Base-by-base conservation (phyloP, 2,113 vertebrate genomes). In the Scomber japonicus region DNA sequence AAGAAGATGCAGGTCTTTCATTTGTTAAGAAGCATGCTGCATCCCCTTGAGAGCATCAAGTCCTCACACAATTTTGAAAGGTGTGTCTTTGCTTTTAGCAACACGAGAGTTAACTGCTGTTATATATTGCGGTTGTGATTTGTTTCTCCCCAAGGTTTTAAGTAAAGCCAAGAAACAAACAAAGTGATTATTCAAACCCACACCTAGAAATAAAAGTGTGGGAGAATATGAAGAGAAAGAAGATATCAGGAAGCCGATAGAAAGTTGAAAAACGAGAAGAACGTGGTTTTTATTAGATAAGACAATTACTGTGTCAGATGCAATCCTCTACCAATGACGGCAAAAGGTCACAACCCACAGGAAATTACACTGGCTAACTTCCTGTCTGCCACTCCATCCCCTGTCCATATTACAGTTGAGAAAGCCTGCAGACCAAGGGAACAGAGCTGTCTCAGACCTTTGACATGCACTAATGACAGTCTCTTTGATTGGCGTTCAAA, bases 321-420 rank as follows among this genome's bases (percentile, higher is more conserved):
- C 44, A 14, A 68, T 81, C 72, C 60, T 45, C 56, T 73, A 17
- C 72, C 49, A 45, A 63, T 17, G 17, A 80, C 80, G 64, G 16
- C 57, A 87, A 92, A 40, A 92, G 85, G 88, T 89, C 81, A 69
- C 27, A 60, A 75, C 86, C 78, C 75, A 49, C 91, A 90, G 88
- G 88, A 93, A 91, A 94, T 92, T 86, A 84, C 69, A 85, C 72
- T 72, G 66, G 75, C 89, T 83, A 81, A 81, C 63, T 88, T 92
- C 86, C 85, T 88, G 87, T 86, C 84, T 89, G 77, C 48, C 60
- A 75, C 16, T 17, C 53, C 31, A 2, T 49, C 63, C 67, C 51
- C 21, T 54, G 63, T 48, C 68, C 69, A 84, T 75, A 93, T 91
- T 83, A 88, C 83, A 91, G 86, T 89, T 92, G 79, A 89, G 57